phyloP scores from a whole-genome alignment of 2,888 invertebrate genomes.

The Brachypalpus laphriformis region DNA sequence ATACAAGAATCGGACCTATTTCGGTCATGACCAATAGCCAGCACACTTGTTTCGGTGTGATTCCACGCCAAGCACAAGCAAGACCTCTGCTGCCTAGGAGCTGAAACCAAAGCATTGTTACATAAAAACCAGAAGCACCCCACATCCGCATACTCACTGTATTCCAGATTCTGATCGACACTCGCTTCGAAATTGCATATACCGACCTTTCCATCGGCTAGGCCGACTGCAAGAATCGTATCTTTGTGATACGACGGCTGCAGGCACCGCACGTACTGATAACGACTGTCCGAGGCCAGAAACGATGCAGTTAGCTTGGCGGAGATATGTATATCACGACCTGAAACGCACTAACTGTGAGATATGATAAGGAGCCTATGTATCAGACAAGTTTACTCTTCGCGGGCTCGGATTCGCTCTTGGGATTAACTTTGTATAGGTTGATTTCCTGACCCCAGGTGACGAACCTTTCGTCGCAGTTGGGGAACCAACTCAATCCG shows the following conservation, averaged over 20 bases:
- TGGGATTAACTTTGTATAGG: conserved; percentile 88
- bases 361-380: conserved; percentile 26
- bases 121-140: background rate
- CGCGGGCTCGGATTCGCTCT: conserved; percentile 74
- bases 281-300: conserved; percentile 81
- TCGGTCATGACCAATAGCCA: conserved; percentile 95
- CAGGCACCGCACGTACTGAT: conserved; percentile 92
- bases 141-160: conserved; percentile 81
- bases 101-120: conserved; percentile 83
- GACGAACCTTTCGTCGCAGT: conserved; percentile 90
- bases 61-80: conserved; percentile 96
- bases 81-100: conserved; percentile 91
- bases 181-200: conserved; percentile 91
- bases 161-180: conserved; percentile 83
- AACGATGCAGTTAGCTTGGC: conserved; percentile 76
- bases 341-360: conserved; percentile 64
- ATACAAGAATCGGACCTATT: conserved; percentile 94
- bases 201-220: conserved; percentile 93
- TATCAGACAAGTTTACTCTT: conserved; percentile 50
- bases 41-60: conserved; percentile 89
- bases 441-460: conserved; percentile 96
- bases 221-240: conserved; percentile 92
- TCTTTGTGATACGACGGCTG: conserved; percentile 93
- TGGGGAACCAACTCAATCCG: conserved; percentile 95
- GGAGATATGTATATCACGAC: conserved; percentile 78